Base-by-base conservation (phyloP, 2,797 vertebrate genomes). In the Rhynchotus rufescens region DNA sequence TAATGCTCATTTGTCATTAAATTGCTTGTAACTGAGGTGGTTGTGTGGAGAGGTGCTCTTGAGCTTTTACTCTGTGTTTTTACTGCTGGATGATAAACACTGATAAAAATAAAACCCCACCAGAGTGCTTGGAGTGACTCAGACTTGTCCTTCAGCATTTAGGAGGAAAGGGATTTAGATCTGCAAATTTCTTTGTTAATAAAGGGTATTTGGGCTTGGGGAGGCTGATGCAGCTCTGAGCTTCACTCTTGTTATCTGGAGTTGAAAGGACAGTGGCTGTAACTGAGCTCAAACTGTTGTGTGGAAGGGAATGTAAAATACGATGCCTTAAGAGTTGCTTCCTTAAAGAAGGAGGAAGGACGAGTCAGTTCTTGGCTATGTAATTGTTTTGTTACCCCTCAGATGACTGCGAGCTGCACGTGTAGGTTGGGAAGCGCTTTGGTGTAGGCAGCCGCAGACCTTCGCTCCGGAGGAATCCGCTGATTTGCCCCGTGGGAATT, bases 351-450 rank as follows among this genome's bases (percentile, higher is more conserved):
- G 89, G 88, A 51, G 64, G 74, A 95, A 96, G 80, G 91, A 92
- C 21, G 0, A 95, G 68, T 78, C 84, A 80, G 80, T 81, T 92
- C 80, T 62, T 84, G 87, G 80, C 64, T 88, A 81, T 61, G 79
- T 90, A 91, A 95, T 93, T 96, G 91, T 94, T 95, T 94, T 84
- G 94, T 86, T 96, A 84, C 93, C 94, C 94, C 73, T 93, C 88
- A 95, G 93, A 68, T 88, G 94, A 86, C 91, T 91, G 88, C 86
- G 84, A 61, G 86, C 84, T 94, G 86, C 69, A 75, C 90, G 91
- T 95, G 85, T 95, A 91, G 91, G 84, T 96, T 95, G 86, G 88
- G 95, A 87, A 93, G 93, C 77, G 72, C 88, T 83, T 94, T 88
- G 73, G 69, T 92, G 90, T 66, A 95, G 92, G 89, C 92, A 91